Base-by-base conservation (phyloP, 2,113 vertebrate species). In the Seriola aureovittata region DNA sequence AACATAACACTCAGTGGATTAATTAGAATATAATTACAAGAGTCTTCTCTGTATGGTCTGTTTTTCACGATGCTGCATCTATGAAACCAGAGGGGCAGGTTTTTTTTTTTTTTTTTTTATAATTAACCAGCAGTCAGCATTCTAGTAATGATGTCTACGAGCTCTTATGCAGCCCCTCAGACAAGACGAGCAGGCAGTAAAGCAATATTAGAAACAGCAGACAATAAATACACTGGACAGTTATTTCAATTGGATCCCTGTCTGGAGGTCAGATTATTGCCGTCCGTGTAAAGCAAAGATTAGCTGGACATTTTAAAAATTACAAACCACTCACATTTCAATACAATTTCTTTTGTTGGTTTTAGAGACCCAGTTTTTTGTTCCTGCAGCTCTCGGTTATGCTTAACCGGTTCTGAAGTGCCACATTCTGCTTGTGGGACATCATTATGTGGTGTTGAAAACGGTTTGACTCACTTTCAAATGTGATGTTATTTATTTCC, bases 41-140 rank as follows among this genome's bases (percentile, higher is more conserved):
- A 29, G 25, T 59, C 70, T 63, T 57, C n/a, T 50, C 55, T 21
- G 42, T 59, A 16, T 34, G 5, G 57, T 59, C 25, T 48, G 21
- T 71, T 74, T 66, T 73, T 64, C 46, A 63, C 44, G 25, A 13
- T 42, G n/a, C 23, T 25, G 57, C 52, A 34, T 50, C 46, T 54
- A 23, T 69, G 21, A 38, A 63, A 68, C 5, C 54, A 50, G 50
- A 21, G 48, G 40, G 71, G 36, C 21, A 8, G 32, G 34, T 69
- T 73, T 58, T 52, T 54, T 42, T 38, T 1, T 23, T 23, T 38
- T 38, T 38, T 38, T 38, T 38, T 38, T 38, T 8, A 77, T 19
- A 75, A 38, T 62, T 44, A 52, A 40, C 13, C 71, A 42, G 82
- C 57, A 25, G 70, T 81, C 82, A 81, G 85, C 80, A 40, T 72